Evolutionary conservation across 2,797 vertebrate genomes (phyloP).

Genomic region (Lagocephalus sceleratus): DNA sequence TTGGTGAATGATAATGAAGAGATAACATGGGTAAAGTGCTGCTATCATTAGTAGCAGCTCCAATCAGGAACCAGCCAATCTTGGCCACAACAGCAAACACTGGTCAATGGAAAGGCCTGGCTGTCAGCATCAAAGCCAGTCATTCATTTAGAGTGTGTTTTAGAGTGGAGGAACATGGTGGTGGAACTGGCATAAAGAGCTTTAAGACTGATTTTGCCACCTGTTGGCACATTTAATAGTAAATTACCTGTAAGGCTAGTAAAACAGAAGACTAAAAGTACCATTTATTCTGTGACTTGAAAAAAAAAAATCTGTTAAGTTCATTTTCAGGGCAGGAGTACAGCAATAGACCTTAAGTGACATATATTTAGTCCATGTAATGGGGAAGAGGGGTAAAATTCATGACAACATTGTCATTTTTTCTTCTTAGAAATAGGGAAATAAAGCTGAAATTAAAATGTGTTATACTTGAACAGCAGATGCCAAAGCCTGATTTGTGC

Average conservation of each 20-base stretch:
- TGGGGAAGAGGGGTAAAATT: no score
- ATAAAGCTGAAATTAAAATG: no score
- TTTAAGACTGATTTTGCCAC: conserved; percentile 63
- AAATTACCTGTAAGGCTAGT: conserved; percentile 67
- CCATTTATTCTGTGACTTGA: conserved; percentile 31
- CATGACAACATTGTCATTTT: no score
- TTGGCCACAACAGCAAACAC: conserved; percentile 33
- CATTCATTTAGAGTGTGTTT: conserved; percentile 44
- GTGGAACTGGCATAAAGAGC: conserved; percentile 52
- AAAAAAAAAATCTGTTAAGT: conserved; percentile 42
- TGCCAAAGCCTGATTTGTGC: conserved; percentile 27
- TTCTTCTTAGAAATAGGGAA: no score
- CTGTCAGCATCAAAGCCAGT: conserved; percentile 56
- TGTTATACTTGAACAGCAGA: no score
- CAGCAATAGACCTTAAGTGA: conserved; percentile 27
- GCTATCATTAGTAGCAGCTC: no score
- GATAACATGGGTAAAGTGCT: conserved; percentile 55
- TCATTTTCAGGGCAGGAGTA: conserved; percentile 21
- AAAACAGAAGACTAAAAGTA: conserved; percentile 46
- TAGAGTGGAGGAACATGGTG: no score
- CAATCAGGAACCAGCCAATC: conserved; percentile 43
- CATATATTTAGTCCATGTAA: not conserved
- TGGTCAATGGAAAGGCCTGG: conserved; percentile 55
- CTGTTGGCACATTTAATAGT: conserved; percentile 63
- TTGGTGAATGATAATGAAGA: conserved; percentile 50